A percentile compares a stretch with the other conserved stretches of the same genome.
Conservation (phyloP, 2,113 vertebrate genomes). For the Cyprinodon brontotheroides region DNA sequence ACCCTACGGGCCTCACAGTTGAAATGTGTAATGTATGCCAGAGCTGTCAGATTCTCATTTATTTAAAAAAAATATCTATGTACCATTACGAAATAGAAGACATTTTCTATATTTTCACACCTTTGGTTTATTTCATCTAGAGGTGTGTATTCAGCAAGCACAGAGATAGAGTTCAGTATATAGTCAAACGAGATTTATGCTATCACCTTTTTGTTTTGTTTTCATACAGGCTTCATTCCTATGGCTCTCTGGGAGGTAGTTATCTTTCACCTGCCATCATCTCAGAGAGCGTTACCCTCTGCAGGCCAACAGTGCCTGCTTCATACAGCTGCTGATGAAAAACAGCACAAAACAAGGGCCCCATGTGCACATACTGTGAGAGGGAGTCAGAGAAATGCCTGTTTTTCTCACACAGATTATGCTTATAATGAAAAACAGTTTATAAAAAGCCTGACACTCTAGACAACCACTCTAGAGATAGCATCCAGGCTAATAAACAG, state of each 20-base stretch:
- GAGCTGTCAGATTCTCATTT: too few species aligned
- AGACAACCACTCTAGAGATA: not conserved
- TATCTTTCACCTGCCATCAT: constrained; percentile 21
- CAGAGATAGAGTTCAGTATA: not conserved
- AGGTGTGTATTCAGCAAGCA: not conserved
- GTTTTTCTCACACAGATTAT: not conserved
- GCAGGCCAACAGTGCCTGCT: not conserved
- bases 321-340: not conserved
- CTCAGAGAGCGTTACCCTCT: constrained; percentile 15
- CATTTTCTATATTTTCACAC: too few species aligned
- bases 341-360: not conserved
- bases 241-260: constrained; percentile 20
- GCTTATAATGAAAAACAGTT: not conserved
- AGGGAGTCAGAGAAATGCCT: not conserved
- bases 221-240: constrained; percentile 18
- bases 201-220: constrained; percentile 3
- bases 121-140: not conserved
- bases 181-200: not conserved
- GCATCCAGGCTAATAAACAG: too few species aligned
- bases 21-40: not conserved
- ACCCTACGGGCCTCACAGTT: not conserved
- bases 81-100: not conserved
- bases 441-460: not conserved
- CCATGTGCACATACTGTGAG: not conserved
- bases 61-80: not conserved